Base-by-base conservation (phyloP, 2,888 invertebrate genomes). In the Orthonevra nobilis region DNA sequence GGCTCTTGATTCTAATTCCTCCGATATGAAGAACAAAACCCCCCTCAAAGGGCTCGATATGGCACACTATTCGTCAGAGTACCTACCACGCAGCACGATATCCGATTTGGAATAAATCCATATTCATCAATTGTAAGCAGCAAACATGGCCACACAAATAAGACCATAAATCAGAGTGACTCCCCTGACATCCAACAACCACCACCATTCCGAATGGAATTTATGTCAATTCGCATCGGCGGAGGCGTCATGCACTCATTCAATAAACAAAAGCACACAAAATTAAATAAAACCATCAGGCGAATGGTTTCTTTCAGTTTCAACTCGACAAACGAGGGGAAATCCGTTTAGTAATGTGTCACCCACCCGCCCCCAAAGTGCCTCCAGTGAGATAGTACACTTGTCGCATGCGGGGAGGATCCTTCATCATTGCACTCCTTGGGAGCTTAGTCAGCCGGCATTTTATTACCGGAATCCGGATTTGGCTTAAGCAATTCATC, bases 231-330 rank as follows among this genome's bases (percentile, higher is more conserved):
- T 58, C 34, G 60, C 15, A 54, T 44, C 40, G 28, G 42, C 26
- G 52, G 17, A 42, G 52, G 63, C 74, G 63, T 63, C 60, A 54
- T 44, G 46, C 64, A 72, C n/a, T n/a, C 66, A 66, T 58, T 61
- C 61, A 48, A 56, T 66, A 79, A 79, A 79, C 73, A 73, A 75
- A 63, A 63, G 77, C 64, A 46, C 72, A 79, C 15, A 61, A 56
- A 79, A 72, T 79, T 79, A 79, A 79, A 79, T 79, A 79, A 79
- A 54, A 73, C 73, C 73, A 38, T 68, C 79, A 68, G 15, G 46
- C 73, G 56, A 79, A 79, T 73, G 73, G 79, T 61, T 73, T 68
- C 73, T 48, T 72, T 64, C 72, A 66, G 32, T 20, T 3, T 14
- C 3, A 2, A 20, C 15, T n/a, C 23, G 9, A 61, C 40, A 19